Evolutionary conservation across 2,113 vertebrate genomes (phyloP), one percentile per base, ranked within the genome.

Genomic region (Vanacampus margaritifer): DNA sequence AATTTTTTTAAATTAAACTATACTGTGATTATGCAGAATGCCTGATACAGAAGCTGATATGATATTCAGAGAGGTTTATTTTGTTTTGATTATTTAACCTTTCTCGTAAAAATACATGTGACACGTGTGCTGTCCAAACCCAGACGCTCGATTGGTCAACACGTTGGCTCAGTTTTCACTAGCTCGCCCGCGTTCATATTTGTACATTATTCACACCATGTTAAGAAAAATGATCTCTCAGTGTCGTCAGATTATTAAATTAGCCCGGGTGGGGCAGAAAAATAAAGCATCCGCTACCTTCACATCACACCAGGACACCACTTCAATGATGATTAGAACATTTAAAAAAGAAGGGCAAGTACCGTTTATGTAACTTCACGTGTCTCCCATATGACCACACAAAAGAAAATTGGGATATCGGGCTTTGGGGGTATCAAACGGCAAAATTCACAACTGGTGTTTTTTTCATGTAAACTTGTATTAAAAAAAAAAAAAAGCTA

Each of bases 201-300:
- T 92, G 76, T 91, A 92, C 91, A 92, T 87, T 92, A 92, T 93
- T 91, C 90, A 92, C 92, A 93, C 80, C 65, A 77, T 74, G 79
- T 76, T 82, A 86, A 85, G 79, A 78, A 82, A 86, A 85, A 83
- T 80, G 79, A 87, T 77, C 85, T 84, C 86, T 90, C 88, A 92
- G 89, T 91, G 90, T 89, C 84, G 83, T 92, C 82, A 87, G 84
- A 87, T 89, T 91, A 61, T 61, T 85, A 89, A 90, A 83, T 85
- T 84, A 89, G 83, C 71, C 80, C 23, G 16, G 16, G 26, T 68
- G 75, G 74, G 76, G 84, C 79, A 83, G 69, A 86, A 78, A 87
- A 76, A 74, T 73, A 74, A 77, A 80, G 84, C 82, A 79, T 75
- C 88, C 89, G 87, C 88, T 88, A 91, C 90, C 91, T 92, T 90